phyloP scores from a whole-genome alignment of 64 coral and sea anemone genomes.

The Montipora capricornis region DNA sequence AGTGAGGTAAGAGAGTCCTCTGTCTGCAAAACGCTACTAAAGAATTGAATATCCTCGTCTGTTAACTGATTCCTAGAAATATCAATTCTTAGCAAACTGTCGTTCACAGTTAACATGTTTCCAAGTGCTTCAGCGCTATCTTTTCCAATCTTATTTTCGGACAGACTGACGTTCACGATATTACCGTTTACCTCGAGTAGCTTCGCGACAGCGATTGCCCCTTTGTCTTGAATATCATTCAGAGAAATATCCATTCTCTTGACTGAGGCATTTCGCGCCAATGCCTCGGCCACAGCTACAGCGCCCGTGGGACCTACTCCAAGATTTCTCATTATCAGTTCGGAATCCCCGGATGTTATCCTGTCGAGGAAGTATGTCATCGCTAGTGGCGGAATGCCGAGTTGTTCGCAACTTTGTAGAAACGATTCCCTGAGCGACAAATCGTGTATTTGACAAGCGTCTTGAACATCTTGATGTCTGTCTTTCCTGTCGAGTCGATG shows the following conservation, averaged over 20 bases:
- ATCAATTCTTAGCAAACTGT: constrained; percentile 53
- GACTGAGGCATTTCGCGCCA: constrained; percentile 70
- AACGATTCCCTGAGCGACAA: constrained; percentile 67
- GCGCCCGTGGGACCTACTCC: constrained; percentile 76
- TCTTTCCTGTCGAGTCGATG: constrained; percentile 87
- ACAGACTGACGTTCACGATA: constrained; percentile 73
- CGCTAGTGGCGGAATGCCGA: constrained; percentile 74
- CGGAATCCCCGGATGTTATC: constrained; percentile 58
- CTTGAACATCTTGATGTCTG: constrained; percentile 84
- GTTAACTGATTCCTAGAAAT: constrained; percentile 82
- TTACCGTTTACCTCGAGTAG: constrained; percentile 65
- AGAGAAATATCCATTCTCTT: constrained; percentile 80
- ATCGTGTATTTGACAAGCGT: constrained; percentile 88
- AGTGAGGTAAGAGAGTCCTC: constrained; percentile 62
- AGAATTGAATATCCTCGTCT: constrained; percentile 78
- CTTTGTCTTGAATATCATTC: constrained; percentile 85
- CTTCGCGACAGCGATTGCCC: constrained; percentile 69
- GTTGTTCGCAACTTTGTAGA: constrained; percentile 57
- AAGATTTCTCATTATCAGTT: constrained; percentile 86
- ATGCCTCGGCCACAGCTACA: constrained; percentile 67
- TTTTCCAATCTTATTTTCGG: constrained; percentile 87
- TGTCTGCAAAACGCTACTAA: constrained; percentile 82
- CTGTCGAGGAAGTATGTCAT: constrained; percentile 91
- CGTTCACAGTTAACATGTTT: constrained; percentile 75
- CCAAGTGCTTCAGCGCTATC: constrained; percentile 63